Evolutionary conservation across 1,140 invertebrate genomes (phyloP).

Genomic region (Diorhabda sublineata): DNA sequence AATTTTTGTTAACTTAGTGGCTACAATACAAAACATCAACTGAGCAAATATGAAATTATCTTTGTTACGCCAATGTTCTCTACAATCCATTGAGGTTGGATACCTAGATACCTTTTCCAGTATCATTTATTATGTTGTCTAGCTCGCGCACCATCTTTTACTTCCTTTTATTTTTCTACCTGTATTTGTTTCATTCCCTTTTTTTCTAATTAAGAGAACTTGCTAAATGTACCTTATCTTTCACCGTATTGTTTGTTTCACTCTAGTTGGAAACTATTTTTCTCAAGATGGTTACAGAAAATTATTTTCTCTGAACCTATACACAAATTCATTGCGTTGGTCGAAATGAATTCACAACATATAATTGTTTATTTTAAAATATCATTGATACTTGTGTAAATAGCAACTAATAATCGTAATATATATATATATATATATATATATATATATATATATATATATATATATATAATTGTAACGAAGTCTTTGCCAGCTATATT

Average conservation of each 20-base stretch:
- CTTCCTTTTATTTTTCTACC: constrained; percentile 2
- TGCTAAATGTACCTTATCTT: constrained; percentile 2
- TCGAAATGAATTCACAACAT: not conserved
- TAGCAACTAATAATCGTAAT: not conserved
- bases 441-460: no score
- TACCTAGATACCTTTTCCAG: not conserved
- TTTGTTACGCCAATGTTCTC: not conserved
- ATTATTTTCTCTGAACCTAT: not conserved
- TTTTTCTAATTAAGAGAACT: not conserved
- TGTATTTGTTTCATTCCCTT: not conserved
- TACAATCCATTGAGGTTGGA: not conserved
- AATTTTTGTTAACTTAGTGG: no score
- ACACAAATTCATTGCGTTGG: constrained; percentile 1
- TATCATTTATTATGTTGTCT: not conserved
- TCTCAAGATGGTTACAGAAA: not conserved
- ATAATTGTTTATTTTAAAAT: no score
- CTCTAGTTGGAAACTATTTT: constrained; percentile 1
- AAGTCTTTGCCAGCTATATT: no score
- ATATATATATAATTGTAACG: no score
- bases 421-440: not conserved
- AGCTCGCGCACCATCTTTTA: not conserved
- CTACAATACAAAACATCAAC: no score
- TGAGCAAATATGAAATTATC: not conserved
- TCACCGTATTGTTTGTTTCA: not conserved
- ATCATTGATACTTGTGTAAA: no score